Evolutionary conservation across 2,113 vertebrate genomes (phyloP).

Genomic region (Plotosus lineatus): DNA sequence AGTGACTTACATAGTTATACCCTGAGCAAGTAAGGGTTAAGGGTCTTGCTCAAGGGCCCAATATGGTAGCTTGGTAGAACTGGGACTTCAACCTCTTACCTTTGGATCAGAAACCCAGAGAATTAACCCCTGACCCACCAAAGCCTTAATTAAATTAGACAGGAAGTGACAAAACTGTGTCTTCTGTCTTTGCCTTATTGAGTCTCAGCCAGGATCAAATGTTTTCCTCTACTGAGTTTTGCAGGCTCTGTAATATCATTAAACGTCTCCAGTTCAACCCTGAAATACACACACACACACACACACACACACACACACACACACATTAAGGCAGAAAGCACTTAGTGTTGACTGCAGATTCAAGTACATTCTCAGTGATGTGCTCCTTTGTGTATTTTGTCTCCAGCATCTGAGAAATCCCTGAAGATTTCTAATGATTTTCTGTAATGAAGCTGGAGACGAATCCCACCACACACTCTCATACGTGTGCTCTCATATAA

Average conservation of each 20-base stretch:
- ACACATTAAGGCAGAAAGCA: background rate
- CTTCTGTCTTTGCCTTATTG: background rate
- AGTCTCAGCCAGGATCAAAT: background rate
- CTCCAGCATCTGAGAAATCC: background rate
- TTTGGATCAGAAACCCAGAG: too few relatives aligned
- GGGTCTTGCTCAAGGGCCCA: too few relatives aligned
- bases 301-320: background rate
- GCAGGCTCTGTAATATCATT: background rate
- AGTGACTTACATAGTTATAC: too few relatives aligned
- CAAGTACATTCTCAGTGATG: background rate
- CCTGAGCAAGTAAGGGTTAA: too few relatives aligned
- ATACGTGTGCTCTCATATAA: background rate
- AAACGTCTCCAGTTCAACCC: slow-evolving; percentile 74
- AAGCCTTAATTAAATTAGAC: too few relatives aligned
- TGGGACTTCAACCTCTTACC: too few relatives aligned
- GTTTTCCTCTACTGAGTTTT: background rate
- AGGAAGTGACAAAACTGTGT: background rate
- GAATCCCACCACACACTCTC: background rate
- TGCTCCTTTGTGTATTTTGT: background rate
- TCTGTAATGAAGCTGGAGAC: background rate
- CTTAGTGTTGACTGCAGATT: background rate
- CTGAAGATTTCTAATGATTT: background rate
- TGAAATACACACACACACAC: background rate
- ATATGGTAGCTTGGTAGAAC: too few relatives aligned
- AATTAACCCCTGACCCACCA: too few relatives aligned